Evolutionary conservation across 2,888 invertebrate genomes (phyloP).

Genomic region (Andrena trimmerana): DNA sequence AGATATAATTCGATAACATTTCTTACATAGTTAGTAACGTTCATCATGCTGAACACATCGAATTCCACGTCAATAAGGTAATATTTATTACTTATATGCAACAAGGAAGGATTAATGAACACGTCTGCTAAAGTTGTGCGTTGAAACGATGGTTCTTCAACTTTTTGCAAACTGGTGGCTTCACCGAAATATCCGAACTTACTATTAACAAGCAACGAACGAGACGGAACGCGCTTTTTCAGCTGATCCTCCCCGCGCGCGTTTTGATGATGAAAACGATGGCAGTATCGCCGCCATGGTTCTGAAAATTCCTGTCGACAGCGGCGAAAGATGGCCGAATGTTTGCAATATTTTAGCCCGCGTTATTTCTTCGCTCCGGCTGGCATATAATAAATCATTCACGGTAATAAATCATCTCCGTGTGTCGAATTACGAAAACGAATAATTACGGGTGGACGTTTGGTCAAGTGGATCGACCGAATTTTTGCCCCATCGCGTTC

Average conservation of each 20-base stretch:
- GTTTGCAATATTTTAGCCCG: conserved; percentile 36
- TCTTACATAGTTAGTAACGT: no score
- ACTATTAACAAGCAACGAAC: no score
- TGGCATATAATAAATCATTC: conserved; percentile 46
- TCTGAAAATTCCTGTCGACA: conserved; percentile 22
- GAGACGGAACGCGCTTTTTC: no score
- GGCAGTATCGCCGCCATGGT: conserved; percentile 6
- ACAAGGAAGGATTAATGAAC: no score
- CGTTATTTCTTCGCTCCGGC: neutral
- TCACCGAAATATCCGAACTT: no score
- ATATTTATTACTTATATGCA: no score
- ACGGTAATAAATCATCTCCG: conserved; percentile 41
- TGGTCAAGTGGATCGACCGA: conserved; percentile 46
- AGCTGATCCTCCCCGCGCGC: neutral
- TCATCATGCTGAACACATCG: no score
- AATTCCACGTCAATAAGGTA: no score
- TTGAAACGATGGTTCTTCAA: no score
- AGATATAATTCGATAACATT: no score
- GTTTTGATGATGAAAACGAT: neutral
- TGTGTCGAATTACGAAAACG: conserved; percentile 52
- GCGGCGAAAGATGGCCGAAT: conserved; percentile 10
- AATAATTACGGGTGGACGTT: conserved; percentile 53
- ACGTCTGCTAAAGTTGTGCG: no score
- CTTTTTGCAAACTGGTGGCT: no score
- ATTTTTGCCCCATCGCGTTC: conserved; percentile 31